phyloP scores from a whole-genome alignment of 2,888 invertebrate genomes.

The Mycalesis mineus region DNA sequence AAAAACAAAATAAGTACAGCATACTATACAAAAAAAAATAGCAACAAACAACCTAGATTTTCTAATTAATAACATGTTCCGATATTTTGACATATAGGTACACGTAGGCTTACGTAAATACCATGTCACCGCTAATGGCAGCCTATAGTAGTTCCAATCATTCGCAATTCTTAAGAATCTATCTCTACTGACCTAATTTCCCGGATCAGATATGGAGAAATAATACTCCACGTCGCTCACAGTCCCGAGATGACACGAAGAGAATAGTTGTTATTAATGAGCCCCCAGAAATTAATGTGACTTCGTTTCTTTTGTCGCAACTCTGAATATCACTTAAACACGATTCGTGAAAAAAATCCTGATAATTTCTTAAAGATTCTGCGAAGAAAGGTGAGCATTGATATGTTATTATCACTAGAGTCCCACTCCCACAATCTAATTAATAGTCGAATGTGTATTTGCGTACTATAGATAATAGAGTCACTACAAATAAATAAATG shows the following conservation, averaged over 20 bases:
- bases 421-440: no score
- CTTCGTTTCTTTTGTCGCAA: not conserved
- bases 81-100: not conserved
- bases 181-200: constrained; percentile 5
- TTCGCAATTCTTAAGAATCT: not conserved
- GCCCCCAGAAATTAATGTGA: not conserved
- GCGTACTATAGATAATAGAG: no score
- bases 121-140: not conserved
- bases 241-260: constrained; percentile 4
- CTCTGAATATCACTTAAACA: not conserved
- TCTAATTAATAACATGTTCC: no score
- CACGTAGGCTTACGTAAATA: not conserved
- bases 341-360: not conserved
- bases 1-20: no score
- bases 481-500: no score
- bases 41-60: no score
- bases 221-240: constrained; percentile 2
- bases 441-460: no score
- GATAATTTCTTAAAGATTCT: not conserved
- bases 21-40: no score
- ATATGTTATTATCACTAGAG: no score
- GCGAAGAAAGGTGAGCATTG: not conserved
- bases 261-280: constrained; percentile 11
- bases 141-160: not conserved
- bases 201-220: not conserved